Evolutionary conservation across 2,113 vertebrate genomes (phyloP).

Genomic region (Marmota flaviventris): DNA sequence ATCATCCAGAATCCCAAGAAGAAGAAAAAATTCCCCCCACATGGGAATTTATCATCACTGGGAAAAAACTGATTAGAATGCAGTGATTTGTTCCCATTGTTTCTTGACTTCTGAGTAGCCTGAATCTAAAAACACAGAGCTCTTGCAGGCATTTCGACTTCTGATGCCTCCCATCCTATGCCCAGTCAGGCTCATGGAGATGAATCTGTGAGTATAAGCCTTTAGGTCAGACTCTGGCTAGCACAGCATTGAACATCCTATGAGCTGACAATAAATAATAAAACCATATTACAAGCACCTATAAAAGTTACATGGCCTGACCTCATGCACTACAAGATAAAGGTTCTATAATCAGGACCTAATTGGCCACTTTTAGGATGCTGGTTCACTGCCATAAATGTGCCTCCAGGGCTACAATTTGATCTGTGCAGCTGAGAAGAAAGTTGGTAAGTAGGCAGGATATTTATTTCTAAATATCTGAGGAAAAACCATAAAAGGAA

Average conservation of each 20-base stretch:
- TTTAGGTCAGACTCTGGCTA: slow-evolving; percentile 46
- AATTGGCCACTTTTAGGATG: slow-evolving; percentile 65
- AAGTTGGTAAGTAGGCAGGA: slow-evolving; percentile 47
- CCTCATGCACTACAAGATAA: slow-evolving; percentile 39
- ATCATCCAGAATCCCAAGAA: slow-evolving; percentile 32
- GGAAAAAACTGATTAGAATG: slow-evolving; percentile 41
- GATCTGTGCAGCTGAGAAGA: slow-evolving; percentile 54
- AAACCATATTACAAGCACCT: slow-evolving; percentile 48
- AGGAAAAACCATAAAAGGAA: slow-evolving; percentile 67
- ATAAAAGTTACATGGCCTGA: slow-evolving; percentile 62
- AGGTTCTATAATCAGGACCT: slow-evolving; percentile 34
- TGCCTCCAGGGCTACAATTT: slow-evolving; percentile 46
- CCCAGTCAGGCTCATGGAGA: neutral
- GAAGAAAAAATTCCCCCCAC: neutral
- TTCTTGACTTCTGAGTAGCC: slow-evolving; percentile 40
- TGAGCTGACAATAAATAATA: slow-evolving; percentile 62
- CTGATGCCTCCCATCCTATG: neutral
- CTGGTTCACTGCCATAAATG: slow-evolving; percentile 7
- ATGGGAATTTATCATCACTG: slow-evolving; percentile 25
- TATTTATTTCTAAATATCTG: slow-evolving; percentile 70
- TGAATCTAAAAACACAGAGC: neutral
- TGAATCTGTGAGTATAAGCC: slow-evolving; percentile 39
- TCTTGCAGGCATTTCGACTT: neutral
- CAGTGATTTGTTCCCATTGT: neutral
- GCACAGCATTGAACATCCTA: neutral